phyloP scores from a whole-genome alignment of 2,888 invertebrate species.

The Lasioglossum pauxillum region DNA sequence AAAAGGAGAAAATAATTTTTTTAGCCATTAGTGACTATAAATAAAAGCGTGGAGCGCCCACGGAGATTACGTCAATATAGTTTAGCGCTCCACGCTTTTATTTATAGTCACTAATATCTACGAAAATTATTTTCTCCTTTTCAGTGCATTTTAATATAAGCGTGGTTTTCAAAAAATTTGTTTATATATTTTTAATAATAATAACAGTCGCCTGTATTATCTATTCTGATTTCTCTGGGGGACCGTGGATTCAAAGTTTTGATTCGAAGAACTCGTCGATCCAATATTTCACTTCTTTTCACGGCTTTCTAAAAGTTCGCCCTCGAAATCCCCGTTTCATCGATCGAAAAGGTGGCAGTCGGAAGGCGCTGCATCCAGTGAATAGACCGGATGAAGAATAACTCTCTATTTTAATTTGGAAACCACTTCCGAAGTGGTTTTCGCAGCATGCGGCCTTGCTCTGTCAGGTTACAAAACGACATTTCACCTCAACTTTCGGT shows the following conservation, averaged over 20 bases:
- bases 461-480: not conserved
- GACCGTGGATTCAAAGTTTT: not conserved
- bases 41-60: no score
- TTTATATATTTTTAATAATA: not conserved
- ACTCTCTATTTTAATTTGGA: not conserved
- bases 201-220: not conserved
- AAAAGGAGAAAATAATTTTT: no score
- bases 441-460: not conserved
- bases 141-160: no score
- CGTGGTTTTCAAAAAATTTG: no score
- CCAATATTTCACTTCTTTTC: slow-evolving; percentile 6
- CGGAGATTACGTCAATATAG: no score
- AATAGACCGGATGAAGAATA: slow-evolving; percentile 2
- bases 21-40: no score
- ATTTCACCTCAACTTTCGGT: not conserved
- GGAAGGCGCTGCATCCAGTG: not conserved
- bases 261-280: not conserved
- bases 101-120: no score
- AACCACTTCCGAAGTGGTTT: not conserved
- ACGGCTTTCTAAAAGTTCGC: not conserved
- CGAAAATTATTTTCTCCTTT: no score
- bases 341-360: slow-evolving; percentile 5
- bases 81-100: no score
- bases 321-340: slow-evolving; percentile 1
- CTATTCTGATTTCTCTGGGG: not conserved